Evolutionary conservation across 2,113 vertebrate genomes (phyloP).

Genomic region (Sebastes schlegelii): DNA sequence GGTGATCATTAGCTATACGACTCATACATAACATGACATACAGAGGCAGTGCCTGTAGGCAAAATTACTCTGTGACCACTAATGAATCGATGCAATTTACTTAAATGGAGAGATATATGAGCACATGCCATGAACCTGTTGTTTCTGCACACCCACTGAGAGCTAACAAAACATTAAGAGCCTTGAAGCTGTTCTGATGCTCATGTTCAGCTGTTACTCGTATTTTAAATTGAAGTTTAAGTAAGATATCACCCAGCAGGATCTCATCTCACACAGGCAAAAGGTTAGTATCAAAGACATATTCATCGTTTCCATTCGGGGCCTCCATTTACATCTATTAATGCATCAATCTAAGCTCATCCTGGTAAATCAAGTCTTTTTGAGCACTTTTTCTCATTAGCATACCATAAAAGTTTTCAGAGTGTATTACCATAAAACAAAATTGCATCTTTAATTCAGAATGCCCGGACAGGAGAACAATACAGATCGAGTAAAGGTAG

Average conservation of each 20-base stretch:
- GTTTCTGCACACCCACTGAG: not conserved
- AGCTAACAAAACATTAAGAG: not conserved
- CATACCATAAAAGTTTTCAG: conserved; percentile 8
- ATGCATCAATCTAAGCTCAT: conserved; percentile 17
- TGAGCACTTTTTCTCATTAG: conserved; percentile 25
- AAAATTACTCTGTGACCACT: not conserved
- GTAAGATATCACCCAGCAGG: not conserved
- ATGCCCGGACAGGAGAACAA: not conserved
- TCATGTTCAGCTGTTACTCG: not conserved
- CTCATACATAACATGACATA: too few species aligned
- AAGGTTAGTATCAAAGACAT: not conserved
- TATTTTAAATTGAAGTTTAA: not conserved
- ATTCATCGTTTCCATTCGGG: not conserved
- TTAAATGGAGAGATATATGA: too few species aligned
- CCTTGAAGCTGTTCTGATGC: not conserved
- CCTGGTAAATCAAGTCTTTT: conserved; percentile 26
- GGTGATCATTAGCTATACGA: not conserved
- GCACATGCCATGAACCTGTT: not conserved
- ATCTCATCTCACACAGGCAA: conserved; percentile 12
- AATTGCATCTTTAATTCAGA: conserved; percentile 19
- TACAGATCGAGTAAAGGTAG: not conserved
- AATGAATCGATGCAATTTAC: not conserved
- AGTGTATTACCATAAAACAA: conserved; percentile 2
- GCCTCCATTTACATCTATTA: conserved; percentile 29
- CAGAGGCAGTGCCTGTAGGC: too few species aligned